Base-by-base conservation (phyloP, 2,888 invertebrate species). In the Drosophila subsilvestris region DNA sequence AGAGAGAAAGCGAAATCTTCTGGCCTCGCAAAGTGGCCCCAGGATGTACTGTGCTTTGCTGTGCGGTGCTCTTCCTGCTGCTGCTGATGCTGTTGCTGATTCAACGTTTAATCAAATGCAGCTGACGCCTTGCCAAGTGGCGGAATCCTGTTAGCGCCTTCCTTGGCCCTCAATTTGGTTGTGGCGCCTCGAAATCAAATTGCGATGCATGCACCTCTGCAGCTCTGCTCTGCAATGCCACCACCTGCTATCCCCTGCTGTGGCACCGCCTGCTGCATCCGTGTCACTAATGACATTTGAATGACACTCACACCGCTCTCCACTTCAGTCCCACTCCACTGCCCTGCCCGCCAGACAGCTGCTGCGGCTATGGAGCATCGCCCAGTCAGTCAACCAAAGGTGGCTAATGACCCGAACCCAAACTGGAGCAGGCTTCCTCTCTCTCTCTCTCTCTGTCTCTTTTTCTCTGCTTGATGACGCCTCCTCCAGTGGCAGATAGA, bases 251-350 rank as follows among this genome's bases (percentile, higher is more conserved):
- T 14, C 27, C 60, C 49, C 50, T 49, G 44, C 50, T 20, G 6
- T 37, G 25, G 43, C 43, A 27, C 32, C 59, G 29, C 45, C 22
- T 29, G 37, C 37, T 59, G 44, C 27, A 53, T 29, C 63, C 32
- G 27, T 27, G 37, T 53, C 69, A 61, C 89, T 89, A 85, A 85
- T 85, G 88, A 89, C 88, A 76, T 89, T 89, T 75, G 75, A 89
- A 89, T 87, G 85, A 85, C 89, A 71, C 58, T 37, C 7, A 2
- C 37, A 2, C 37, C 6, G 14, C 6, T 1, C 37, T 1, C 14
- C 14, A 0, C 37, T n/a, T 0, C 12, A 7, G 2, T 37, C 1
- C 1, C 12, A 7, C 7, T 37, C 1, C 14, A 4, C 14, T 37
- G 37, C 45, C 53, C 42, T 14, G 75, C 12, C 12, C 62, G 58